Base-by-base conservation (phyloP, 1,140 invertebrate genomes). In the Pomacea maculata region DNA sequence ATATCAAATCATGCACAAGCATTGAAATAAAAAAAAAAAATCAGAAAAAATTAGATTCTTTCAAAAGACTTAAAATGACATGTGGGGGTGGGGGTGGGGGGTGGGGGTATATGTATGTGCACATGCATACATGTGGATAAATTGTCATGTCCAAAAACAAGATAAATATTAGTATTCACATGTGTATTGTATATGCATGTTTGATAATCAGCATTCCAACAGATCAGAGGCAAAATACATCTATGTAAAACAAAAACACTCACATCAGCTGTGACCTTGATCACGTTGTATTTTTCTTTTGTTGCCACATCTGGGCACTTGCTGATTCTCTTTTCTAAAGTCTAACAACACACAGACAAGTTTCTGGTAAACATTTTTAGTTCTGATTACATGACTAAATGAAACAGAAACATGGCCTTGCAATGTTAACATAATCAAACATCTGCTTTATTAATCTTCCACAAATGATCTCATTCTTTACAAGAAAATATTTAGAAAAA, bases 321-420 rank as follows among this genome's bases (percentile, higher is more conserved):
- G 67, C 93, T 92, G 79, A 96, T 95, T 87, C 93, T 92, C 79
- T 92, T 93, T 88, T 94, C 94, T 83, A 95, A 91, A 90, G 94
- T 93, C 94, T 95, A 89, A n/a, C 82, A 78, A 78, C 75, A 19
- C 61, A 81, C 54, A 79, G 78, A 75, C n/a, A 65, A 2, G 34
- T 45, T 45, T 45, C 34, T 45, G 34, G 6, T 45, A 45, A 45
- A 45, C 34, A 45, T 45, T 1, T 45, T 2, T 2, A 45, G 34
- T 45, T 45, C 6, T 45, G 34, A 45, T 45, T 45, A 45, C 6
- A 45, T 45, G 34, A 45, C 3, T 45, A 45, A 45, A 45, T 45
- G 34, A 45, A 45, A 45, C 34, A 45, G 34, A 45, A 45, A 6
- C 34, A 45, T 45, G 6, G 34, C 34, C 34, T 45, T 45, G 34